Evolutionary conservation across 2,888 invertebrate genomes (phyloP).

Genomic region (Odontocerum albicorne): DNA sequence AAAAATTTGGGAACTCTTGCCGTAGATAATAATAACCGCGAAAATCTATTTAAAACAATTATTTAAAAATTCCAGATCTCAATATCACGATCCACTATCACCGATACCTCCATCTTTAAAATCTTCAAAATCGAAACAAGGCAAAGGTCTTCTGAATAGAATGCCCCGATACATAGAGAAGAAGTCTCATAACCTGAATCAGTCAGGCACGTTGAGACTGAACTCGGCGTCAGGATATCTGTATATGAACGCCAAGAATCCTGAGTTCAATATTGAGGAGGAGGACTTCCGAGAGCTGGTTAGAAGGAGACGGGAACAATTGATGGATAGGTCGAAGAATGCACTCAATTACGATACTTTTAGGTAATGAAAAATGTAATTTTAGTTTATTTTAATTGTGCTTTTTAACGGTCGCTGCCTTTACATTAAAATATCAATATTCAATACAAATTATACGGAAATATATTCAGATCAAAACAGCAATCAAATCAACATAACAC

Average conservation of each 20-base stretch:
- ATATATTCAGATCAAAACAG: no score
- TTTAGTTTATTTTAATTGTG: no score
- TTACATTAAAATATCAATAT: no score
- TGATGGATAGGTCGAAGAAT: constrained; percentile 45
- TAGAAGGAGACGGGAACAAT: constrained; percentile 50
- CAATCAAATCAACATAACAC: no score
- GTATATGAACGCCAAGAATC: constrained; percentile 55
- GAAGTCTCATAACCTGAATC: constrained; percentile 47
- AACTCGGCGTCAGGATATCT: constrained; percentile 56
- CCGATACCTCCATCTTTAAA: constrained; percentile 51
- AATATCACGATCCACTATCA: constrained; percentile 53
- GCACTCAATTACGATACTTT: constrained; percentile 41
- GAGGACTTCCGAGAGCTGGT: constrained; percentile 55
- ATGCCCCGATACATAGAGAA: constrained; percentile 54
- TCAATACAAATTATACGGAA: no score
- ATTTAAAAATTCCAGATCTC: constrained; percentile 44
- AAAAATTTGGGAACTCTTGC: no score
- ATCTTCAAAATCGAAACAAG: constrained; percentile 44
- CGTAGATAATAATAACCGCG: no score
- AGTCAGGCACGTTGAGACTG: constrained; percentile 51
- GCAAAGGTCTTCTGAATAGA: constrained; percentile 25
- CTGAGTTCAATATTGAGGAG: constrained; percentile 54
- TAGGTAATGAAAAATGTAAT: no score
- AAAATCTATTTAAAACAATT: background rate
- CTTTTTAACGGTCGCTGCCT: no score